Evolutionary conservation across 2,888 invertebrate species (phyloP).

Genomic region (Spialia ferax): DNA sequence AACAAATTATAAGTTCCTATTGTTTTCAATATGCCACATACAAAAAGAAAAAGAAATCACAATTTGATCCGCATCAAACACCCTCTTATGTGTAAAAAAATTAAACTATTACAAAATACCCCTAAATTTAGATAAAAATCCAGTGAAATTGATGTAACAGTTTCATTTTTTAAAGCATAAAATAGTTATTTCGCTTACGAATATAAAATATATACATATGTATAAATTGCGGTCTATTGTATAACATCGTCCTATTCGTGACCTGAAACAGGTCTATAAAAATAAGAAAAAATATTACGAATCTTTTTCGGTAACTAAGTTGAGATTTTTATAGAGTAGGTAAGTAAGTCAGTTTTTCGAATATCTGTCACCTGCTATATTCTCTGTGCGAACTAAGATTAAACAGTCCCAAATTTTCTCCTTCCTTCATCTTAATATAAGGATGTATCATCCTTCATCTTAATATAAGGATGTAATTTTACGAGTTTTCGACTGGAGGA

Average conservation of each 20-base stretch:
- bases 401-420: constrained; percentile 28
- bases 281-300: constrained; percentile 42
- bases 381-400: constrained; percentile 24
- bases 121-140: constrained; percentile 3
- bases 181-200: constrained; percentile 65
- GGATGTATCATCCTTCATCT: constrained; percentile 36
- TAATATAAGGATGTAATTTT: constrained; percentile 42
- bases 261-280: constrained; percentile 53
- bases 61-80: constrained; percentile 18
- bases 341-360: constrained; percentile 25
- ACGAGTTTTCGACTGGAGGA: constrained; percentile 49
- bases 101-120: not conserved
- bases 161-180: constrained; percentile 52
- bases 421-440: constrained; percentile 31
- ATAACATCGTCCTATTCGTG: constrained; percentile 48
- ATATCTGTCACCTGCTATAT: constrained; percentile 31
- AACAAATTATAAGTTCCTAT: not conserved
- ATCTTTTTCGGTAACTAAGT: constrained; percentile 22
- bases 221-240: constrained; percentile 41
- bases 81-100: not conserved
- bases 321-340: constrained; percentile 27
- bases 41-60: constrained; percentile 11
- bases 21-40: constrained; percentile 8
- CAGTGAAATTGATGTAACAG: not conserved
- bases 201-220: constrained; percentile 31